Evolutionary conservation across 2,113 vertebrate species (phyloP).

Genomic region (Oceanodroma tethys): DNA sequence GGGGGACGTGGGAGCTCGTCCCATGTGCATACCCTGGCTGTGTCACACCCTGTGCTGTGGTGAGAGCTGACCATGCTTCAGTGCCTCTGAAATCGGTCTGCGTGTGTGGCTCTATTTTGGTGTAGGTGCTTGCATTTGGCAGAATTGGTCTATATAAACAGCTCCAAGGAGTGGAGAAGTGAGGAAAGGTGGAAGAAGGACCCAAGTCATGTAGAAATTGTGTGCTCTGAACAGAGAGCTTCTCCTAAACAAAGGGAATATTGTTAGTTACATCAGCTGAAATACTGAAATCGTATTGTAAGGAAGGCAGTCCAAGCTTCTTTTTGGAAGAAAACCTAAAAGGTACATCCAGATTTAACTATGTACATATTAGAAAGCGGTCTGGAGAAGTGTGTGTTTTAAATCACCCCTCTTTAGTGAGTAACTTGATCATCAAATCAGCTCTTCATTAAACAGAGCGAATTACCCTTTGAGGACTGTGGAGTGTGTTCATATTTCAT

Average conservation of each 20-base stretch:
- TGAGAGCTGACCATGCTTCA: not conserved
- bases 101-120: not conserved
- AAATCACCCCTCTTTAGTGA: not conserved
- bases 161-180: not conserved
- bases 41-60: not conserved
- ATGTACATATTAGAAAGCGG: not conserved
- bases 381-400: not conserved
- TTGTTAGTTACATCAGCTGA: not conserved
- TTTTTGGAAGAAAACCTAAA: not conserved
- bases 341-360: not conserved
- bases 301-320: not conserved
- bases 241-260: not conserved
- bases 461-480: constrained; percentile 2
- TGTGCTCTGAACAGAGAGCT: not conserved
- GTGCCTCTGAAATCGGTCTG: not conserved
- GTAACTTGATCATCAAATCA: not conserved
- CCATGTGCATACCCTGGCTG: fast-evolving
- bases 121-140: not conserved
- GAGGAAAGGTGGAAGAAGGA: not conserved
- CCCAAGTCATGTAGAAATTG: not conserved
- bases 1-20: not conserved
- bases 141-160: not conserved
- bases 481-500: not conserved
- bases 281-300: not conserved
- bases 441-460: not conserved